Evolutionary conservation across 1,140 invertebrate species (phyloP).

Genomic region (Papilio dardanus): DNA sequence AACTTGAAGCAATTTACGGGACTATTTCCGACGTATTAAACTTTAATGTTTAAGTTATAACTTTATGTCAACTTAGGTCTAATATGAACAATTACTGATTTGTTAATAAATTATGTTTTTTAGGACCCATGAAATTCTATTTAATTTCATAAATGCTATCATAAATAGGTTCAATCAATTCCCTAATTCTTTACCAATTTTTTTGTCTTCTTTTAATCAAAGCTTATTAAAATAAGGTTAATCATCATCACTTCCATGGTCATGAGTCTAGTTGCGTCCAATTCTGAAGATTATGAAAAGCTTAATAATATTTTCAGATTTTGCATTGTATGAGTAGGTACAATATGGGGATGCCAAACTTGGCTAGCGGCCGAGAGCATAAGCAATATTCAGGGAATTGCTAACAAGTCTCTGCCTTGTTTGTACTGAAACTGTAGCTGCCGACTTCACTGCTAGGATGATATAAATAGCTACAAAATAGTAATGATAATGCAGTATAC

Average conservation of each 20-base stretch:
- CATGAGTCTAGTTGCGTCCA: too few species aligned
- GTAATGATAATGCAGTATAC: too few species aligned
- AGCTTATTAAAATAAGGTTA: too few species aligned
- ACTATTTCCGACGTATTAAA: background rate
- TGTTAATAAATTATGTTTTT: too few species aligned
- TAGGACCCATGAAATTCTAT: too few species aligned
- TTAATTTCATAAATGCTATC: too few species aligned
- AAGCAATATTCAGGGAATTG: slow-evolving; percentile 6
- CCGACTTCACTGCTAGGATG: background rate
- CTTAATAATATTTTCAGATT: background rate
- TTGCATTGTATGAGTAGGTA: background rate
- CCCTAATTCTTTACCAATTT: background rate
- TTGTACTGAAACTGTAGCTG: background rate
- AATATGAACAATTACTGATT: too few species aligned
- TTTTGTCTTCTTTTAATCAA: background rate
- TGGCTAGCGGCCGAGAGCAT: slow-evolving; percentile 15
- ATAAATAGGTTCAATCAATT: too few species aligned
- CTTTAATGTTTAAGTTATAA: slow-evolving; percentile 2
- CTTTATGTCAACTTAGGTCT: background rate
- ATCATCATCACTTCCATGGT: too few species aligned
- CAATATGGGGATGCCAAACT: background rate
- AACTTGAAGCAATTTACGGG: background rate
- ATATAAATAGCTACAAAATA: background rate
- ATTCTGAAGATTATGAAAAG: background rate
- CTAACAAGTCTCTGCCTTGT: slow-evolving; percentile 8